Evolutionary conservation across 92 coral and sea anemone species (phyloP).

Genomic region (Phenganax marumi): DNA sequence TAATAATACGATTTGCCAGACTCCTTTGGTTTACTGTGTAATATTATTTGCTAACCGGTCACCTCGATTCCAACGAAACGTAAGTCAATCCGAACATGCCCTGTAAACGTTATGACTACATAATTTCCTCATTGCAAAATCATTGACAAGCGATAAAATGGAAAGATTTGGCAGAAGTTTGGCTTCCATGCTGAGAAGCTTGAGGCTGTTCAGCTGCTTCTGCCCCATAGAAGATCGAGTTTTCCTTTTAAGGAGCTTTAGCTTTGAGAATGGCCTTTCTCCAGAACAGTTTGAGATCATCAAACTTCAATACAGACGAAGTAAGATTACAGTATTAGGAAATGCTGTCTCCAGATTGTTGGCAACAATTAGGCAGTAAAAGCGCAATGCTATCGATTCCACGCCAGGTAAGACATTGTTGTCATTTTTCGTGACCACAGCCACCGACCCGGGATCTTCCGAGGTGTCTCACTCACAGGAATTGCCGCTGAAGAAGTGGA

Average conservation of each 20-base stretch:
- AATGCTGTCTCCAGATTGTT: not conserved
- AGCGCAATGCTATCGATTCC: slow-evolving; percentile 19
- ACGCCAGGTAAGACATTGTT: slow-evolving; percentile 13
- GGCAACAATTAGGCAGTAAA: slow-evolving; percentile 18
- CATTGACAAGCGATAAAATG: slow-evolving; percentile 9
- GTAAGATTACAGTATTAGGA: too few species aligned
- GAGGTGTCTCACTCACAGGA: slow-evolving; percentile 5
- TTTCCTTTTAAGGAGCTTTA: not conserved
- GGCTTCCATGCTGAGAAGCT: slow-evolving; percentile 18
- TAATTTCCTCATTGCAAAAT: slow-evolving; percentile 8
- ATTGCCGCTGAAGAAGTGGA: slow-evolving; percentile 8
- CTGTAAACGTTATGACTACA: slow-evolving; percentile 21
- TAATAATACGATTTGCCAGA: too few species aligned
- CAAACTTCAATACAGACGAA: slow-evolving; percentile 18
- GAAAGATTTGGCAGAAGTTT: slow-evolving; percentile 21
- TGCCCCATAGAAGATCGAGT: slow-evolving; percentile 25
- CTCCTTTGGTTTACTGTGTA: too few species aligned
- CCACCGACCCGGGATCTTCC: slow-evolving; percentile 15
- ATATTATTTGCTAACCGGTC: too few species aligned
- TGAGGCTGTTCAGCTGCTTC: slow-evolving; percentile 10
- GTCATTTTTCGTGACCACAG: slow-evolving; percentile 12
- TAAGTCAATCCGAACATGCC: not conserved
- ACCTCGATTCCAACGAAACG: too few species aligned
- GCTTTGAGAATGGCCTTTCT: too few species aligned
- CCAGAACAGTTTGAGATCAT: not conserved